Percentiles rank a stretch among this genome's conserved stretches.
These are phyloP conservation scores for Tychaedon coryphoeus DNA, from an alignment of 2,113 vertebrate species.

Conservation along the genomic window DNA sequence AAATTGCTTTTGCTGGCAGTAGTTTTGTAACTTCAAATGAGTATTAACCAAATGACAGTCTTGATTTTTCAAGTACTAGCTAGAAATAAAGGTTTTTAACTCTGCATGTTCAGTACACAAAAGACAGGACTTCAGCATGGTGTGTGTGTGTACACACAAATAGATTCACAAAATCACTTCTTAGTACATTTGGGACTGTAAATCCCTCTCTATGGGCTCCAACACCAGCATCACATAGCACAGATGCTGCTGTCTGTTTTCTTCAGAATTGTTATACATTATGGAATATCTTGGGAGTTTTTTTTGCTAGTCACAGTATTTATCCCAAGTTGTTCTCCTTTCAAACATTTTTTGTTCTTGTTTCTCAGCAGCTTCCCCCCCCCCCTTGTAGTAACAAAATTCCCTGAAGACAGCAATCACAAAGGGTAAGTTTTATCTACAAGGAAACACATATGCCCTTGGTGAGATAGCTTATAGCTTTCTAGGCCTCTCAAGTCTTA, in stretches of 20 bases:
- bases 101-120: neutral
- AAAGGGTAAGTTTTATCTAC: neutral
- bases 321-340: neutral
- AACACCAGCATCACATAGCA: neutral
- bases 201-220: neutral
- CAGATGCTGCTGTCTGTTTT: neutral
- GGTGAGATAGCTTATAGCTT: neutral
- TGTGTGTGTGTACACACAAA: neutral
- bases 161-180: neutral
- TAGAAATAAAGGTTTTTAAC: constrained; percentile 33
- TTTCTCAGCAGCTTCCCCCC: neutral
- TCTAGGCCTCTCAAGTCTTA: neutral
- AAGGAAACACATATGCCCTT: neutral
- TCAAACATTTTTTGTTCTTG: neutral
- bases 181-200: neutral
- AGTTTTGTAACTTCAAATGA: constrained; percentile 52
- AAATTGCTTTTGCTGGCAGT: constrained; percentile 30
- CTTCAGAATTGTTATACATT: neutral
- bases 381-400: neutral
- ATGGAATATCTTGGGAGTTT: neutral
- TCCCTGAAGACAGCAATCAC: neutral
- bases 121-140: neutral
- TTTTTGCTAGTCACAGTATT: constrained; percentile 2
- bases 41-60: constrained; percentile 34
- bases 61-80: constrained; percentile 33